phyloP scores from a whole-genome alignment of 2,888 invertebrate genomes.

The Gastrophysa polygoni region DNA sequence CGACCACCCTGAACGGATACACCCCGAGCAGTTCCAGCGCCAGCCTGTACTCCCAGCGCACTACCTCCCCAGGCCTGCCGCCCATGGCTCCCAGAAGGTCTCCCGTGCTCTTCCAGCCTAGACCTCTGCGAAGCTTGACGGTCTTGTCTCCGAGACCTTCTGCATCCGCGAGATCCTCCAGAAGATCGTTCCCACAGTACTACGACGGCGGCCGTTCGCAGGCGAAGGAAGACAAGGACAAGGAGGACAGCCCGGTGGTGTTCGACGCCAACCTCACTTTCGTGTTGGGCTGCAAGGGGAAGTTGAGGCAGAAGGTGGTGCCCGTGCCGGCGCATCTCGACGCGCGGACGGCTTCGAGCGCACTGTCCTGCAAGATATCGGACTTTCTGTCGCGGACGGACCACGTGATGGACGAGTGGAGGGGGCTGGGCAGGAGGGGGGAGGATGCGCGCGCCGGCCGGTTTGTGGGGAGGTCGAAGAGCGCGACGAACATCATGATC shows the following conservation, averaged over 20 bases:
- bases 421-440: constrained; percentile 63
- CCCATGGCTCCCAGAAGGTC: constrained; percentile 25
- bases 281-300: constrained; percentile 74
- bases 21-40: constrained; percentile 30
- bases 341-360: constrained; percentile 77
- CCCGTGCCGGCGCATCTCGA: constrained; percentile 79
- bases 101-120: constrained; percentile 48
- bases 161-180: constrained; percentile 51
- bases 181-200: constrained; percentile 73
- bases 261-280: constrained; percentile 84
- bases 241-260: constrained; percentile 79
- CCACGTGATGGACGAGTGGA: constrained; percentile 89
- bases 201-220: constrained; percentile 57
- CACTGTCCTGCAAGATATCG: constrained; percentile 76
- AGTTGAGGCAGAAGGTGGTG: constrained; percentile 69
- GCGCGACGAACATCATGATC: constrained; percentile 82
- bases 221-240: constrained; percentile 66
- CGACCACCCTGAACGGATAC: constrained; percentile 32
- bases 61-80: constrained; percentile 1
- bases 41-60: constrained; percentile 24
- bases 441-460: too few species aligned
- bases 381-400: constrained; percentile 83
- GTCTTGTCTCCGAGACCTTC: too few species aligned
- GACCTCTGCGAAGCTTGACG: constrained; percentile 56
- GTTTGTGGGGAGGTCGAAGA: constrained; percentile 71